phyloP scores from a whole-genome alignment of 2,113 vertebrate genomes.

The Malaclemys terrapin region DNA sequence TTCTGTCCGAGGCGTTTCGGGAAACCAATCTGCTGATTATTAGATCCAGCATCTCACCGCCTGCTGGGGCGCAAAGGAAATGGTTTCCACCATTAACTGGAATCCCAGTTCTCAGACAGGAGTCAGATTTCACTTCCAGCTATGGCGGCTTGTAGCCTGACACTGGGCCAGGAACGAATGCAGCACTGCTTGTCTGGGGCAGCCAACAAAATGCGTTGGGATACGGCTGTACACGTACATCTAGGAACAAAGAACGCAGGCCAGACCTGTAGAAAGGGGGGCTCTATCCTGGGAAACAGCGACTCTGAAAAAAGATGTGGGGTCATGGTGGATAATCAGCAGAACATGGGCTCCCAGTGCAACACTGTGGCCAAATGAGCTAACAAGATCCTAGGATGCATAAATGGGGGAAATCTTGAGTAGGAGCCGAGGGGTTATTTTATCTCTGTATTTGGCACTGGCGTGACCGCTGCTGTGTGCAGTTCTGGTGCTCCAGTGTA shows the following conservation, averaged over 20 bases:
- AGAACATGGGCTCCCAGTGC: too few species aligned
- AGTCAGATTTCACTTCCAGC: neutral
- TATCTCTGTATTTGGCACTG: too few species aligned
- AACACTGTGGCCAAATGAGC: too few species aligned
- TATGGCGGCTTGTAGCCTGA: neutral
- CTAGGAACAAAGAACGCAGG: too few species aligned
- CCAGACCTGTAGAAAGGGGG: neutral
- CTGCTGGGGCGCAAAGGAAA: neutral
- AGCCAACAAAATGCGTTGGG: neutral
- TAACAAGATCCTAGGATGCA: too few species aligned
- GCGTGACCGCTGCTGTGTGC: too few species aligned
- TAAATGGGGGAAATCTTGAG: too few species aligned
- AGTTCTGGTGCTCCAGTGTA: too few species aligned
- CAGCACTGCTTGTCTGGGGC: too few species aligned
- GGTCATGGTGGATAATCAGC: neutral
- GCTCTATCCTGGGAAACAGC: neutral
- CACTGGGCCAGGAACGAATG: neutral
- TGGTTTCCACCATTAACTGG: neutral
- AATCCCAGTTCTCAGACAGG: neutral
- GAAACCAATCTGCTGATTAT: neutral
- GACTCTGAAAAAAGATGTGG: neutral
- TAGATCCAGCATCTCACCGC: accelerated
- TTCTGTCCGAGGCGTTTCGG: accelerated
- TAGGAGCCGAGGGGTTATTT: too few species aligned
- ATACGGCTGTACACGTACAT: neutral